Percentiles rank a stretch among this genome's conserved stretches.
Evolutionary conservation across 2,888 invertebrate species (phyloP).

Genomic region (Timema podura): DNA sequence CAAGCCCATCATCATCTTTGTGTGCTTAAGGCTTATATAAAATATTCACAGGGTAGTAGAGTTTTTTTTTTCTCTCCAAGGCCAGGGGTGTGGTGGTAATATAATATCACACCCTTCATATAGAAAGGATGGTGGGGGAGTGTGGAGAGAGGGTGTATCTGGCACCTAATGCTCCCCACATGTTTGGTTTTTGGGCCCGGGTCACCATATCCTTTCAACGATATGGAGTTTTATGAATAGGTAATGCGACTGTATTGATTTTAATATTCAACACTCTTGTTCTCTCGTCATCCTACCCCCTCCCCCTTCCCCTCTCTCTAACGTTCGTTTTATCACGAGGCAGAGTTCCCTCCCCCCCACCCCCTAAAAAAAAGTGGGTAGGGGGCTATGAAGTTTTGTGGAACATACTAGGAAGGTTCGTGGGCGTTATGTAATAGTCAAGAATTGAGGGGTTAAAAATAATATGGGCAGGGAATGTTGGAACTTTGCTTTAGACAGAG

Average conservation of each 20-base stretch:
- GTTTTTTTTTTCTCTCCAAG: too few relatives aligned
- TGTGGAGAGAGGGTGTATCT: conserved; percentile 8
- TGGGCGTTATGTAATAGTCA: too few relatives aligned
- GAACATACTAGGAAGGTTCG: too few relatives aligned
- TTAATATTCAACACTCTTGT: conserved; percentile 30
- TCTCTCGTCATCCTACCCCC: not conserved
- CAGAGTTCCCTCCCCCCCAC: too few relatives aligned
- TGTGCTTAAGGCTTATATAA: conserved; percentile 39
- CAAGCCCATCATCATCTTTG: conserved; percentile 25
- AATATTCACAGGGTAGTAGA: conserved; percentile 44
- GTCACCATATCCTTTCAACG: conserved; percentile 21
- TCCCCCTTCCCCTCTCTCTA: not conserved
- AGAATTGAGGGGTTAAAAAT: too few relatives aligned
- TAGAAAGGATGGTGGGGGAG: not conserved
- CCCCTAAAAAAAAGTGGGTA: too few relatives aligned
- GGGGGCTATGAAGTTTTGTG: too few relatives aligned
- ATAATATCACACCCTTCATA: conserved; percentile 44
- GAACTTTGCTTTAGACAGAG: too few relatives aligned
- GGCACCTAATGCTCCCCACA: conserved; percentile 23
- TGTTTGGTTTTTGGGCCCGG: conserved; percentile 17
- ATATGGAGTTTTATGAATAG: conserved; percentile 35
- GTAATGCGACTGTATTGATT: conserved; percentile 34
- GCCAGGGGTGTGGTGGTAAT: conserved; percentile 41
- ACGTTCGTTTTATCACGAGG: too few relatives aligned
- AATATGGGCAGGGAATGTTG: too few relatives aligned